phyloP scores from a whole-genome alignment of 2,797 vertebrate genomes.

The Sparidentex hasta region DNA sequence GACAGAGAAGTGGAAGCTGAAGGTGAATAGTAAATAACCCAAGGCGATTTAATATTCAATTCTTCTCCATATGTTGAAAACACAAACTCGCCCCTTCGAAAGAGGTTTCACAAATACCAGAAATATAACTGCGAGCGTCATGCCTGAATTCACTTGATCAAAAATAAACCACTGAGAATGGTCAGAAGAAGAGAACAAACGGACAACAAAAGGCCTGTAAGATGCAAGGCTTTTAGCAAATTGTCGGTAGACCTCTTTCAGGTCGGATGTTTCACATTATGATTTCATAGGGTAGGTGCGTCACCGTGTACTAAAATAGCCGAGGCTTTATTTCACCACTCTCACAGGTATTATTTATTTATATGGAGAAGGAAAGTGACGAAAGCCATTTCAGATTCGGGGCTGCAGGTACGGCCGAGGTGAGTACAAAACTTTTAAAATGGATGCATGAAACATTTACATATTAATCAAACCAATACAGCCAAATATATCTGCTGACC shows the following conservation, averaged over 20 bases:
- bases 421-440: slow-evolving; percentile 32
- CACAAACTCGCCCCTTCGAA: slow-evolving; percentile 1
- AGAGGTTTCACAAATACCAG: not conserved
- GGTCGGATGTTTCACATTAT: slow-evolving; percentile 63
- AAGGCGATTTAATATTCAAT: slow-evolving; percentile 17
- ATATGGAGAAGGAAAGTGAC: slow-evolving; percentile 61
- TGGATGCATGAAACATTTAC: slow-evolving; percentile 14
- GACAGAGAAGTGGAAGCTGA: too few relatives aligned
- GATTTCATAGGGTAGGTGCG: slow-evolving; percentile 73
- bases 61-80: slow-evolving; percentile 4
- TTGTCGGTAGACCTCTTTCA: slow-evolving; percentile 47
- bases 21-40: slow-evolving; percentile 14
- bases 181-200: slow-evolving; percentile 34
- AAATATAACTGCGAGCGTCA: not conserved
- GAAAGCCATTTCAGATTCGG: slow-evolving; percentile 69
- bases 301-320: slow-evolving; percentile 70
- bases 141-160: slow-evolving; percentile 4
- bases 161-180: slow-evolving; percentile 13
- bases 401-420: slow-evolving; percentile 47
- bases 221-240: slow-evolving; percentile 23
- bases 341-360: slow-evolving; percentile 78
- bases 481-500: slow-evolving; percentile 17
- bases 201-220: slow-evolving; percentile 23
- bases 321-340: slow-evolving; percentile 61
- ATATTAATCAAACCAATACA: slow-evolving; percentile 46